A percentile compares a stretch with the other conserved stretches of the same genome.
These are phyloP conservation scores for Trinorchestia longiramus DNA, from an alignment of 1,140 invertebrate genomes.

Conservation along the genomic window DNA sequence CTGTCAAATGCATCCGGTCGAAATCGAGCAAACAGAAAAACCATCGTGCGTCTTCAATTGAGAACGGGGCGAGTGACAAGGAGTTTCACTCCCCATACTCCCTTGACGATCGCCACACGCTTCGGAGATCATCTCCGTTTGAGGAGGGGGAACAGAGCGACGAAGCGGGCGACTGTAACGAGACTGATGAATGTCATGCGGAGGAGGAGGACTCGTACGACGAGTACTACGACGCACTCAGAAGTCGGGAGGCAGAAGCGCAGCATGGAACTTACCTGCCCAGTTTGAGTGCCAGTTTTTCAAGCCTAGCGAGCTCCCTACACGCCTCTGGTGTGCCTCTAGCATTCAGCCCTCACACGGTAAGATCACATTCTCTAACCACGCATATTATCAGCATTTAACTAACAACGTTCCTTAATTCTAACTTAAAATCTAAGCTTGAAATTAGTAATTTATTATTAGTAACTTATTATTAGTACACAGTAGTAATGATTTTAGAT, in stretches of 20 bases:
- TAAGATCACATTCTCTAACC: constrained; percentile 68
- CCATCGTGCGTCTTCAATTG: background rate
- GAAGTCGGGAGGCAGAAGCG: constrained; percentile 15
- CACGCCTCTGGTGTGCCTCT: constrained; percentile 67
- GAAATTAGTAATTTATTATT: too few relatives aligned
- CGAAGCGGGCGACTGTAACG: constrained; percentile 68
- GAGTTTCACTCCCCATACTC: constrained; percentile 68
- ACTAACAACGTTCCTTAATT: too few relatives aligned
- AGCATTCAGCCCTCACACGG: constrained; percentile 70
- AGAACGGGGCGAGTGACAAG: constrained; percentile 77
- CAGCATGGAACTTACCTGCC: constrained; percentile 67
- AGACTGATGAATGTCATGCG: constrained; percentile 69
- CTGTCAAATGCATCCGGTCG: background rate
- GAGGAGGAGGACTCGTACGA: constrained; percentile 69
- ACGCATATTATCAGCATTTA: too few relatives aligned
- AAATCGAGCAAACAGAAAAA: background rate
- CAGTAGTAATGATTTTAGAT: too few relatives aligned
- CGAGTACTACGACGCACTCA: constrained; percentile 68
- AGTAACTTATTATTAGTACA: too few relatives aligned
- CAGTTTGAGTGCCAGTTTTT: constrained; percentile 68
- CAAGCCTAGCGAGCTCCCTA: constrained; percentile 67
- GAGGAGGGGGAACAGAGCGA: constrained; percentile 62
- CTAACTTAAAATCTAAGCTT: too few relatives aligned
- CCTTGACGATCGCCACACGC: background rate
- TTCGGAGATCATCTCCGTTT: background rate